Conservation (phyloP, 2,888 invertebrate genomes). For the Lissocephala sabroskyi region DNA sequence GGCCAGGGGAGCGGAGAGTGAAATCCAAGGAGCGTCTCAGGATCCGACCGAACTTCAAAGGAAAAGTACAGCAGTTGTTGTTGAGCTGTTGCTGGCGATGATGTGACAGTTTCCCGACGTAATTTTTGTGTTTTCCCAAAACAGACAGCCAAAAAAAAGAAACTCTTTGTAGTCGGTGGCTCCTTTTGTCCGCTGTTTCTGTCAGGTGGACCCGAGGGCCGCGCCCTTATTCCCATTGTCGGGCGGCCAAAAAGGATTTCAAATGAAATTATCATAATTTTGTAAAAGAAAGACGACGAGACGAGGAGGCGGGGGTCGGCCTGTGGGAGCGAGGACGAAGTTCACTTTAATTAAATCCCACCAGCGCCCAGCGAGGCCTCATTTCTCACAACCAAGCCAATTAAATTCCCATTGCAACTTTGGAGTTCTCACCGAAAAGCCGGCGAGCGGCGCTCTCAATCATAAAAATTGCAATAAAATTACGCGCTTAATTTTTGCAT, state of each 20-base stretch:
- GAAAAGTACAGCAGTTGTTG: no score
- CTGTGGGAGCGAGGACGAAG: no score
- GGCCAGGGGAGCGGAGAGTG: constrained; percentile 12
- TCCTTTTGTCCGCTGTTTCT: constrained; percentile 8
- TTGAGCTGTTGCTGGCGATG: no score
- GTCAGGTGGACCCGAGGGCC: constrained; percentile 39
- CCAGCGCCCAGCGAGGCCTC: no score
- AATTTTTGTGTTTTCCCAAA: constrained; percentile 37
- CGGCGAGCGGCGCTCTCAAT: constrained; percentile 33
- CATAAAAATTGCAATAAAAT: constrained; percentile 72
- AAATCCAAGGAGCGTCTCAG: constrained; percentile 23
- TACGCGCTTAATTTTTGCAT: constrained; percentile 70
- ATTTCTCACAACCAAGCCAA: constrained; percentile 44
- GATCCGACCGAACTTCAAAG: no score
- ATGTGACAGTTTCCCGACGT: constrained; percentile 56
- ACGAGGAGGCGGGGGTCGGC: no score
- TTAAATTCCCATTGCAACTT: constrained; percentile 47
- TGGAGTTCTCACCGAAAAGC: constrained; percentile 23
- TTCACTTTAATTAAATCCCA: constrained; percentile 31
- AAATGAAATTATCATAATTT: constrained; percentile 54
- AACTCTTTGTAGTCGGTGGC: not conserved
- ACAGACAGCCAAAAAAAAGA: constrained; percentile 7
- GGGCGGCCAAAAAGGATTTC: constrained; percentile 35
- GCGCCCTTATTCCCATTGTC: no score
- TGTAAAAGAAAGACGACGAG: constrained; percentile 12